Base-by-base conservation (phyloP, 1,140 invertebrate species). In the Diabrotica virgifera region DNA sequence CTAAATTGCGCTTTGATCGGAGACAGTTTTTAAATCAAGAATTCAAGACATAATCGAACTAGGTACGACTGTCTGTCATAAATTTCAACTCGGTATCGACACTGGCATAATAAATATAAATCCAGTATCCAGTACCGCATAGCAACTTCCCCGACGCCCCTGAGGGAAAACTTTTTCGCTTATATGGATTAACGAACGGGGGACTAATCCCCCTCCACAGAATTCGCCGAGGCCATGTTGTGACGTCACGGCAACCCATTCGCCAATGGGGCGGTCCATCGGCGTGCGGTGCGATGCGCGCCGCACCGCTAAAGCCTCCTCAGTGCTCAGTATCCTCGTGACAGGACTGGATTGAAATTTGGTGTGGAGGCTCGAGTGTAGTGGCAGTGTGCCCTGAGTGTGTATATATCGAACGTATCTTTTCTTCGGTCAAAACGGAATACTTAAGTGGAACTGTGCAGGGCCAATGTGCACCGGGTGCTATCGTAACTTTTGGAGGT, bases 381-480 rank as follows among this genome's bases (percentile, higher is more conserved):
- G 38, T 36, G 36, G 40, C 7, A 40, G 37, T 37, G 52, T 50
- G 46, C 40, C 40, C 40, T 46, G 13, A 24, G 40, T 35, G 64
- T 52, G 63, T 58, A 10, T 58, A 58, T 12, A 58, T 37, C 36
- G 40, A 40, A 57, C 53, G 40, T 59, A 12, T 24, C n/a, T 24
- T 50, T 8, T 35, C 36, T 8, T 50, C 52, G 36, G 37, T 24
- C 75, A 78, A 71, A 62, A 78, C 76, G 76, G 76, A 78, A 73
- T 76, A 73, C 74, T 65, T 76, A 58, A 68, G 69, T 54, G 62
- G 64, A 40, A 60, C 73, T 62, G 75, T 72, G 74, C 71, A 70
- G 61, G 68, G 74, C 75, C 76, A 76, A 78, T 78, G 76, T 76
- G 74, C 73, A 68, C 68, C 76, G 70, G 70, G 70, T 66, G 40